phyloP scores from a whole-genome alignment of 1,140 invertebrate species.

The Cydia strobilella region DNA sequence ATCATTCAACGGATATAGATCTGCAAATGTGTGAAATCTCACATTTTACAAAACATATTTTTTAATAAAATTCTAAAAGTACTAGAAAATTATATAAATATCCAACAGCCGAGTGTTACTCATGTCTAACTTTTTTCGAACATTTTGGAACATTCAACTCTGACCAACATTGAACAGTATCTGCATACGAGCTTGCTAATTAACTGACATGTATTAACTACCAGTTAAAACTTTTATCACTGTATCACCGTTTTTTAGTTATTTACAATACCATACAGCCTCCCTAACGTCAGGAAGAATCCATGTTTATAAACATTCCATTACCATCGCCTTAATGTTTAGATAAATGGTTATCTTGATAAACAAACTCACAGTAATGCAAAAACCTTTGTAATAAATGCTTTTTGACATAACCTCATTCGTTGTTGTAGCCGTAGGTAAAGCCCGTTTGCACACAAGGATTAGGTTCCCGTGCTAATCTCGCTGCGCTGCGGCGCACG shows the following conservation, averaged over 20 bases:
- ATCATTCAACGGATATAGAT: too few species aligned
- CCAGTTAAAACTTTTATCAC: not conserved
- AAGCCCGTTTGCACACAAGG: not conserved
- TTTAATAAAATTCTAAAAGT: too few species aligned
- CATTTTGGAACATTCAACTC: not conserved
- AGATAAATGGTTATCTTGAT: too few species aligned
- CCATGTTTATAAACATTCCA: too few species aligned
- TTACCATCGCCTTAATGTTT: too few species aligned
- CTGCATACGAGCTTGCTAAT: not conserved
- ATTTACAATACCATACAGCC: too few species aligned
- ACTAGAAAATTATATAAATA: not conserved
- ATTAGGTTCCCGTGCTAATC: constrained; percentile 15
- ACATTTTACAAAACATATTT: not conserved
- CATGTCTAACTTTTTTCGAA: not conserved
- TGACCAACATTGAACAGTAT: not conserved
- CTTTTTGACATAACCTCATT: too few species aligned
- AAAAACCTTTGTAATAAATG: too few species aligned
- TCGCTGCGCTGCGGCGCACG: not conserved
- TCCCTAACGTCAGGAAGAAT: too few species aligned
- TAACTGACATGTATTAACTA: not conserved
- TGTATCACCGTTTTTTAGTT: not conserved
- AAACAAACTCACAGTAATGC: too few species aligned
- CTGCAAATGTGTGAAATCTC: not conserved
- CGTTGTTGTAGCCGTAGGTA: not conserved
- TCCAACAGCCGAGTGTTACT: not conserved